phyloP scores from a whole-genome alignment of 2,888 invertebrate genomes.

The Hemaris fuciformis region DNA sequence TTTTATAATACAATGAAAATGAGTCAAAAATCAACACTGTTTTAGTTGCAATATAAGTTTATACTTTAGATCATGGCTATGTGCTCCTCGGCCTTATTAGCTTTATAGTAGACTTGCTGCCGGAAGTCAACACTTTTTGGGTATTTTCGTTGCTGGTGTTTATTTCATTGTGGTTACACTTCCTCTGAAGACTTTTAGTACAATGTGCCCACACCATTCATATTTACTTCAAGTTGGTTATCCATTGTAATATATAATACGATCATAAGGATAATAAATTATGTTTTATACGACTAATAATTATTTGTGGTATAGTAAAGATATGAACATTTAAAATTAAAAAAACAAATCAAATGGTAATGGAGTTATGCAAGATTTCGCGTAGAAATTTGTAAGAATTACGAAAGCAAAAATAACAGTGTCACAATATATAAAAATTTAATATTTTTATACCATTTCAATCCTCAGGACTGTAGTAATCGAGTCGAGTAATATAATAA shows the following conservation, averaged over 20 bases:
- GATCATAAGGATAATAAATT: no score
- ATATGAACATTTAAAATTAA: no score
- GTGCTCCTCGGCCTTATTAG: not conserved
- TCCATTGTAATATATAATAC: no score
- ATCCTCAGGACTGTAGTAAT: not conserved
- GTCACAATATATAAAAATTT: no score
- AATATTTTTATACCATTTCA: no score
- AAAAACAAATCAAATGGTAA: no score
- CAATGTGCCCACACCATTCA: not conserved
- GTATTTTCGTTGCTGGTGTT: not conserved
- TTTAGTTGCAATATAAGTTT: not conserved
- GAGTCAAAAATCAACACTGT: not conserved
- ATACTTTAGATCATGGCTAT: not conserved
- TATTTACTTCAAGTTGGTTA: not conserved
- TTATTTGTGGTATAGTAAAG: no score
- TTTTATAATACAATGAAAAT: not conserved
- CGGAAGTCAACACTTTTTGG: not conserved
- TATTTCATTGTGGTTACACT: not conserved
- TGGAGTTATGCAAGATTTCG: no score
- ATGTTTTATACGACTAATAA: no score
- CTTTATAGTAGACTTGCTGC: not conserved
- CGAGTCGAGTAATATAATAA: not conserved
- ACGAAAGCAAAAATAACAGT: no score
- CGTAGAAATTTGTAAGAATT: no score
- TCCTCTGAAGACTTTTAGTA: not conserved